A percentile compares a stretch with the other conserved stretches of the same genome.
Conservation (phyloP, 2,113 vertebrate genomes). For the Heterochromis multidens region DNA sequence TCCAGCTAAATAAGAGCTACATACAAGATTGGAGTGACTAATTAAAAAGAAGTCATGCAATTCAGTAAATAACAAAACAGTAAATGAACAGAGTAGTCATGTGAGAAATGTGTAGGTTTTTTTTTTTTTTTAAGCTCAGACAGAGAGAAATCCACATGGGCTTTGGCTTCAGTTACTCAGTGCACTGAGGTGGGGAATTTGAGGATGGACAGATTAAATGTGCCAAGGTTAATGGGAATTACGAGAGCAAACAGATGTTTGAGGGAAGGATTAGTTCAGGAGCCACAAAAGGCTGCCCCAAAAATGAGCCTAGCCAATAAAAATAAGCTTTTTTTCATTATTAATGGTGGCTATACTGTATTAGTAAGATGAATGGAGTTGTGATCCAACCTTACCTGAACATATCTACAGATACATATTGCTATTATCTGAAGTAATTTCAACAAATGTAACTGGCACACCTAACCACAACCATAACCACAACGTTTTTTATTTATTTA, state of each 20-base stretch:
- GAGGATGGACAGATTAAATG: background rate
- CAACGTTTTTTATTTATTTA: background rate
- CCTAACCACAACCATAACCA: background rate
- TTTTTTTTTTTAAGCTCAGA: background rate
- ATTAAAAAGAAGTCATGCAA: background rate
- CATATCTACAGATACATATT: background rate
- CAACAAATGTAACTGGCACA: background rate
- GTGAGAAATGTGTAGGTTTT: background rate
- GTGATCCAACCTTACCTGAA: background rate
- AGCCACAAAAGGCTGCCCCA: background rate
- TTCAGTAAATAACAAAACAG: background rate
- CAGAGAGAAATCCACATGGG: background rate
- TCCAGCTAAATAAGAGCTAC: background rate
- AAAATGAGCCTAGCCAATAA: background rate
- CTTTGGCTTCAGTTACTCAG: background rate
- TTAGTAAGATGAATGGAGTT: background rate
- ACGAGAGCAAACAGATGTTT: background rate
- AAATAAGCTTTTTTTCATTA: fast-evolving
- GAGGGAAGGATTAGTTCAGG: background rate
- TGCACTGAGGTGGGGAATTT: background rate
- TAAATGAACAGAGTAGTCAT: background rate
- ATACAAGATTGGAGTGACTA: fast-evolving
- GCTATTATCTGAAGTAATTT: background rate
- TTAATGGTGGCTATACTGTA: background rate
- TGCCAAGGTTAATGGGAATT: background rate